Percentiles rank a stretch among this genome's conserved stretches.
Conservation (phyloP, 2,888 invertebrate species). For the Nezara viridula region DNA sequence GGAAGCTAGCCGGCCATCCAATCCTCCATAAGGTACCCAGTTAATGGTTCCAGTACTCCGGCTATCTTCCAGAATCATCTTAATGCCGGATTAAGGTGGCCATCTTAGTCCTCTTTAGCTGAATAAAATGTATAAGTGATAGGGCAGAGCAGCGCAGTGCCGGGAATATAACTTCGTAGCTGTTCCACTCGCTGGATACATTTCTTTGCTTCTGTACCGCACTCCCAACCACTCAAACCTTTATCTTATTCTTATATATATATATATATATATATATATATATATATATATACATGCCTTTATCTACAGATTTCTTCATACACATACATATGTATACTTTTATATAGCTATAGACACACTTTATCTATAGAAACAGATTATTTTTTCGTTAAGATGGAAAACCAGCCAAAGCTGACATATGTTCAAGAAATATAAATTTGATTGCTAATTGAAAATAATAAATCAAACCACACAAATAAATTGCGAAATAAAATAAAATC, state of each 20-base stretch:
- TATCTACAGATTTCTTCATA: too few species aligned
- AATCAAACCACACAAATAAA: background rate
- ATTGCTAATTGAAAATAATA: background rate
- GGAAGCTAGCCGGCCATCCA: background rate
- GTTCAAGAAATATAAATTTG: background rate
- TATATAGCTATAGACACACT: too few species aligned
- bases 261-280: background rate
- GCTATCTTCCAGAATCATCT: slow-evolving; percentile 25
- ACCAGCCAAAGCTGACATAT: too few species aligned
- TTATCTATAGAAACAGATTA: too few species aligned
- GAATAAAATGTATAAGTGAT: slow-evolving; percentile 42
- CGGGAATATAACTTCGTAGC: background rate
- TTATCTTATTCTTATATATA: background rate
- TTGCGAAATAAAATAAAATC: too few species aligned
- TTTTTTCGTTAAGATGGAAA: too few species aligned
- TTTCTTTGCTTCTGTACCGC: background rate
- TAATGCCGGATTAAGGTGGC: slow-evolving; percentile 37
- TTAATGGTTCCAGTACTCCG: background rate
- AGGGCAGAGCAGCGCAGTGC: background rate
- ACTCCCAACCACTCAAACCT: background rate
- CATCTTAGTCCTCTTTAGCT: slow-evolving; percentile 32
- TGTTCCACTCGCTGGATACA: background rate
- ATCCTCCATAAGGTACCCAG: slow-evolving; percentile 25
- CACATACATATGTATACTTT: too few species aligned
- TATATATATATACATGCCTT: background rate